phyloP scores from a whole-genome alignment of 2,888 invertebrate species.

The Nemotelus nigrinus region DNA sequence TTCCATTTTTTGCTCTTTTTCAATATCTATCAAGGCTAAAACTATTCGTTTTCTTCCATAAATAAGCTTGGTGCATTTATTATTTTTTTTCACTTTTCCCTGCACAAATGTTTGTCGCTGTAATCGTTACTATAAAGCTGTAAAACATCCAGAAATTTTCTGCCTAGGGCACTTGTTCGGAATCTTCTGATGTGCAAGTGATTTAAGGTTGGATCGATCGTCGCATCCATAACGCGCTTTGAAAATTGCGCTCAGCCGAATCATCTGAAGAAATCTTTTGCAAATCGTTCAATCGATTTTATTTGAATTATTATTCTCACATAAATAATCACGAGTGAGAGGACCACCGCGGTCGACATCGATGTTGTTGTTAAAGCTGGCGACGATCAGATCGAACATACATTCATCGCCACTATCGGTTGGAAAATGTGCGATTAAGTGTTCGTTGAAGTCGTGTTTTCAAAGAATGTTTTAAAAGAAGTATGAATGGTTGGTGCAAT shows the following conservation, averaged over 20 bases:
- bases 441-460: no score
- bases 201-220: conserved; percentile 29
- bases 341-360: background rate
- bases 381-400: no score
- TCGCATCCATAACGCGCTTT: background rate
- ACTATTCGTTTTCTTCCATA: background rate
- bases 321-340: conserved; percentile 18
- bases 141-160: background rate
- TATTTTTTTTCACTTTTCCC: background rate
- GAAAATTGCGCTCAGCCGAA: background rate
- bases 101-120: background rate
- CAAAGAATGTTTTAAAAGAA: no score
- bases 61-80: background rate
- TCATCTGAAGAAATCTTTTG: conserved; percentile 13
- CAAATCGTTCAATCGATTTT: conserved; percentile 21
- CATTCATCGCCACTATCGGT: no score
- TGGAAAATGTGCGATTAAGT: no score
- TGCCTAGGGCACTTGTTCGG: conserved; percentile 32
- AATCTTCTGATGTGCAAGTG: conserved; percentile 13
- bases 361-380: no score
- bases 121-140: background rate
- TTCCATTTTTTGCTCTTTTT: no score
- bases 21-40: no score
- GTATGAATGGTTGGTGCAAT: no score
- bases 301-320: conserved; percentile 37